These are phyloP conservation scores for Polypedilum pembai DNA, from an alignment of 1,140 invertebrate genomes.

Conservation along the genomic window DNA sequence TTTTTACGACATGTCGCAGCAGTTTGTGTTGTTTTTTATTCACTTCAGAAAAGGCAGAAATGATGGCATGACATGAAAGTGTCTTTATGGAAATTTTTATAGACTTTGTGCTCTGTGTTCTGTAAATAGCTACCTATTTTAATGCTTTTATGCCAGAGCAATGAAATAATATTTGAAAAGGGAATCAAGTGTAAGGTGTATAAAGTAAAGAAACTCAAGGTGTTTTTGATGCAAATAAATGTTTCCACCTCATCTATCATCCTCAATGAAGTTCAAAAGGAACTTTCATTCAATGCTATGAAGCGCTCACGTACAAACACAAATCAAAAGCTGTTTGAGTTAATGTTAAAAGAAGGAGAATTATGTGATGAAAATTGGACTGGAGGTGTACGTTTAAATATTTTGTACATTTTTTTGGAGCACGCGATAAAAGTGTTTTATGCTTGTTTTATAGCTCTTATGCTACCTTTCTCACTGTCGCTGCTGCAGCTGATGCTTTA, in stretches of 20 bases:
- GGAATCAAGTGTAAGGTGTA: too few relatives aligned
- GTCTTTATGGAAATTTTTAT: background rate
- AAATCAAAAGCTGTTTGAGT: background rate
- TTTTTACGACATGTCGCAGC: too few relatives aligned
- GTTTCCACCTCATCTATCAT: background rate
- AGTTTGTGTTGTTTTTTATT: too few relatives aligned
- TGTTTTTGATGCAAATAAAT: too few relatives aligned
- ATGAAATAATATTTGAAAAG: too few relatives aligned
- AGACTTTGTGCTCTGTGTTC: background rate
- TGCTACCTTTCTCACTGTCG: background rate
- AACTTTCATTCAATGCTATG: background rate
- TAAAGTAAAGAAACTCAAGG: too few relatives aligned
- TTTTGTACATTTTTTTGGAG: background rate
- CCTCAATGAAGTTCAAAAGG: background rate
- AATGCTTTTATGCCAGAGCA: too few relatives aligned
- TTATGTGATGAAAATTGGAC: background rate
- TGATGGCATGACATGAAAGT: too few relatives aligned
- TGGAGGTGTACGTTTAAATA: background rate
- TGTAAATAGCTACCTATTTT: too few relatives aligned
- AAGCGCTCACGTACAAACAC: background rate
- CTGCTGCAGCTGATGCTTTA: background rate
- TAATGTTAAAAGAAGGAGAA: background rate
- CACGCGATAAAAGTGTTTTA: conserved; percentile 5
- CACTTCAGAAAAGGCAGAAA: too few relatives aligned
- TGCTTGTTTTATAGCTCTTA: background rate